phyloP scores from a whole-genome alignment of 1,140 invertebrate species.

The Eurosta solidaginis region DNA sequence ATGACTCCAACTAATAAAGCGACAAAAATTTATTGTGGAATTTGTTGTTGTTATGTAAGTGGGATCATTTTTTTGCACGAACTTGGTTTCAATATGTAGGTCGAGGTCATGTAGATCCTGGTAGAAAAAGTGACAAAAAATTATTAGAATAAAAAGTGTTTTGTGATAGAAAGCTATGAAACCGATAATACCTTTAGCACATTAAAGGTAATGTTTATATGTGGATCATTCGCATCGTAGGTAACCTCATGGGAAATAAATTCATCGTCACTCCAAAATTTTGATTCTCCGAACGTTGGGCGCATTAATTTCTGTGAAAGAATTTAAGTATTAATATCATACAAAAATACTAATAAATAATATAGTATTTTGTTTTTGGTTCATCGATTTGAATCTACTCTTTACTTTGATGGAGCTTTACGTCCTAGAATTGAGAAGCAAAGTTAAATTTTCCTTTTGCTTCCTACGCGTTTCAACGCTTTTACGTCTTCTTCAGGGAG shows the following conservation, averaged over 20 bases:
- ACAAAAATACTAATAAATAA: not conserved
- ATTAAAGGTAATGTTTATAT: constrained; percentile 50
- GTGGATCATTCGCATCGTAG: constrained; percentile 48
- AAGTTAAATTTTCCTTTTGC: too few relatives aligned
- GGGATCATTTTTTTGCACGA: constrained; percentile 46
- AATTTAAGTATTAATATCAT: not conserved
- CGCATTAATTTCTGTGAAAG: constrained; percentile 51
- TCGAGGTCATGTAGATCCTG: constrained; percentile 41
- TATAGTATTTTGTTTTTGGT: not conserved
- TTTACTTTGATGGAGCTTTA: too few relatives aligned
- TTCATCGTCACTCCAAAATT: constrained; percentile 54
- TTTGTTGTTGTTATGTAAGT: constrained; percentile 44
- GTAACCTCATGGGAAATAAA: constrained; percentile 45
- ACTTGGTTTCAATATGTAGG: constrained; percentile 42
- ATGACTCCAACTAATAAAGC: constrained; percentile 43
- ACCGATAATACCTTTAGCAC: constrained; percentile 42
- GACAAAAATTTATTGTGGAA: constrained; percentile 49
- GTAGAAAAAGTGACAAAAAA: not conserved
- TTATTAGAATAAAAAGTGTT: not conserved
- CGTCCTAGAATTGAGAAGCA: too few relatives aligned
- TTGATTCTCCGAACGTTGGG: constrained; percentile 50
- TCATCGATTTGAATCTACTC: too few relatives aligned
- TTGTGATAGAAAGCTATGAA: constrained; percentile 33
- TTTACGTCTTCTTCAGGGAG: too few relatives aligned
- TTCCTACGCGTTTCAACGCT: too few relatives aligned